phyloP scores from a whole-genome alignment of 2,113 vertebrate genomes.

The Tenebrosternarchus preto region DNA sequence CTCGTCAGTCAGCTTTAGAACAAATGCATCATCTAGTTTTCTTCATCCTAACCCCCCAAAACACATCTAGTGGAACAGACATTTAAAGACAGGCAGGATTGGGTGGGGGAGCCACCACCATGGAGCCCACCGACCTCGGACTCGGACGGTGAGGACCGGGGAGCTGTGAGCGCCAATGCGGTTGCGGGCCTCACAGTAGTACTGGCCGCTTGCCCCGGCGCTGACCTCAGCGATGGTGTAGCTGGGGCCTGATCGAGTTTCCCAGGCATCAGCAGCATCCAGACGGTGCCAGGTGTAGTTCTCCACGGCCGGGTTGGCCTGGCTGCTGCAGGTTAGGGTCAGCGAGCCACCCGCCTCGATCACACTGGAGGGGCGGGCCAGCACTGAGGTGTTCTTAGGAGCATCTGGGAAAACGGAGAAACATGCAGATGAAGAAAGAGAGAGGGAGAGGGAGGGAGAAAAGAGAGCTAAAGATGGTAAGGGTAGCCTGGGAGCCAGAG shows the following conservation, averaged over 20 bases:
- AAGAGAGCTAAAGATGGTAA: neutral
- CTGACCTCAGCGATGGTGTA: constrained; percentile 75
- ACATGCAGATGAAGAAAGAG: constrained; percentile 5
- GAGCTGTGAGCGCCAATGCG: constrained; percentile 74
- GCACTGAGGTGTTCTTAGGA: constrained; percentile 76
- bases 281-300: constrained; percentile 80
- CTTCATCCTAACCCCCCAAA: too few species aligned
- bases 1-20: too few species aligned
- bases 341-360: constrained; percentile 74
- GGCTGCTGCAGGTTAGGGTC: constrained; percentile 78
- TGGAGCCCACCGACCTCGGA: constrained; percentile 66
- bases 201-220: constrained; percentile 72
- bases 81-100: too few species aligned
- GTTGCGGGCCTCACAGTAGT: constrained; percentile 78
- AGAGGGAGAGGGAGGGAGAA: neutral
- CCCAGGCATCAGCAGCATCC: constrained; percentile 65
- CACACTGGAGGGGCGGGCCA: constrained; percentile 75
- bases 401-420: constrained; percentile 62
- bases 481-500: neutral
- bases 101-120: neutral
- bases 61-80: too few species aligned
- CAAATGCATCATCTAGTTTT: too few species aligned
- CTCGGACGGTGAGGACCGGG: constrained; percentile 73
- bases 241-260: constrained; percentile 69
- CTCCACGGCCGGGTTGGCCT: constrained; percentile 75